Conservation (phyloP, 2,113 vertebrate genomes). For the Haemorhous mexicanus region DNA sequence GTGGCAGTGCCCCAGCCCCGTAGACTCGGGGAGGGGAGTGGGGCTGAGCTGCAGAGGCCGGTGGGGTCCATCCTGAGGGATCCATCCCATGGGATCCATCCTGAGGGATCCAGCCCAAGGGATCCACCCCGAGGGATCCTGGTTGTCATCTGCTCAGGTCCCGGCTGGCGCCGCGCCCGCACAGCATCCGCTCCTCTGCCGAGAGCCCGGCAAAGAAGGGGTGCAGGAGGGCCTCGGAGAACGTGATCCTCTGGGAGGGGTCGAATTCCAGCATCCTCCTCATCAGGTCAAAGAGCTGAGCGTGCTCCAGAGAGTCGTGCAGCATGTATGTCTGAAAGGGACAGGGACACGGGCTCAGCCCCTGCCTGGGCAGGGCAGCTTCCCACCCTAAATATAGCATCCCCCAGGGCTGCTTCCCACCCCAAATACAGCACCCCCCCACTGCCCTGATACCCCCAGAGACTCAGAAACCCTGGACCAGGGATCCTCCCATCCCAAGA, state of each 20-base stretch:
- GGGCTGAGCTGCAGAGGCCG: background rate
- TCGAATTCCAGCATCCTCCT: slow-evolving; percentile 91
- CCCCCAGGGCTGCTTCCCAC: too few relatives aligned
- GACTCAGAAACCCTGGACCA: too few relatives aligned
- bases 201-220: slow-evolving; percentile 83
- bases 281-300: slow-evolving; percentile 90
- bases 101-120: background rate
- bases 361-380: background rate
- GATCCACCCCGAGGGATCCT: background rate
- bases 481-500: background rate
- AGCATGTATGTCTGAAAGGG: slow-evolving; percentile 85
- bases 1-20: background rate
- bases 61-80: background rate
- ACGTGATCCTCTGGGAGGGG: slow-evolving; percentile 83
- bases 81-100: background rate
- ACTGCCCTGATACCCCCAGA: too few relatives aligned
- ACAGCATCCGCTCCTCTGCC: slow-evolving; percentile 69
- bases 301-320: slow-evolving; percentile 81
- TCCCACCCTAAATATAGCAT: background rate
- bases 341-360: background rate
- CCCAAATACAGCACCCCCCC: background rate
- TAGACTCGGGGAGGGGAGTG: background rate
- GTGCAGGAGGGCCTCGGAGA: slow-evolving; percentile 87
- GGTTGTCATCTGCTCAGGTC: slow-evolving; percentile 77
- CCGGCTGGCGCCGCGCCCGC: slow-evolving; percentile 61